Conservation (phyloP, 2,797 vertebrate species). For the Sebastes iracundus region DNA sequence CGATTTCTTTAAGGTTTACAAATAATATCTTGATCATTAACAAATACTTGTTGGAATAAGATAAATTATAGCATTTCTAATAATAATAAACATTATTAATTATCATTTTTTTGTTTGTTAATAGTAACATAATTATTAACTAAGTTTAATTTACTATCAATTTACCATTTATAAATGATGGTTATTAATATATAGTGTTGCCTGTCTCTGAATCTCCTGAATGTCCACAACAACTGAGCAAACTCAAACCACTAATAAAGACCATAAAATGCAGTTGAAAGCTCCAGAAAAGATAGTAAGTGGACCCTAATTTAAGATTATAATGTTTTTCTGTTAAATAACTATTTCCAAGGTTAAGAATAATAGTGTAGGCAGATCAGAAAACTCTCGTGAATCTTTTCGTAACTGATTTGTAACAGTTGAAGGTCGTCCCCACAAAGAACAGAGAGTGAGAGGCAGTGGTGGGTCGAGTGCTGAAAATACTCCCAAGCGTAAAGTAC, state of each 20-base stretch:
- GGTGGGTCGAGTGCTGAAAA: background rate
- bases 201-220: background rate
- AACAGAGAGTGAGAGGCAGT: background rate
- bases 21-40: no score
- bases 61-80: no score
- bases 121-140: no score
- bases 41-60: no score
- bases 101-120: no score
- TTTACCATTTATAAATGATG: no score
- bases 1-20: no score
- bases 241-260: background rate
- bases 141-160: no score
- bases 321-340: background rate
- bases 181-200: no score
- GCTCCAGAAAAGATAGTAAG: background rate
- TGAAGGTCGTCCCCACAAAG: background rate
- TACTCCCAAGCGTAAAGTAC: background rate
- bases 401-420: background rate
- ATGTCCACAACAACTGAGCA: background rate
- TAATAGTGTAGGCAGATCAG: background rate
- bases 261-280: background rate
- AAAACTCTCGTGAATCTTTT: background rate
- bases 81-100: no score
- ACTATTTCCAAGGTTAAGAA: background rate
- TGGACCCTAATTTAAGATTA: background rate